Evolutionary conservation across 37 sponge, comb jelly and placozoan species (phyloP).

Genomic region (Hexactinellida sp.): DNA sequence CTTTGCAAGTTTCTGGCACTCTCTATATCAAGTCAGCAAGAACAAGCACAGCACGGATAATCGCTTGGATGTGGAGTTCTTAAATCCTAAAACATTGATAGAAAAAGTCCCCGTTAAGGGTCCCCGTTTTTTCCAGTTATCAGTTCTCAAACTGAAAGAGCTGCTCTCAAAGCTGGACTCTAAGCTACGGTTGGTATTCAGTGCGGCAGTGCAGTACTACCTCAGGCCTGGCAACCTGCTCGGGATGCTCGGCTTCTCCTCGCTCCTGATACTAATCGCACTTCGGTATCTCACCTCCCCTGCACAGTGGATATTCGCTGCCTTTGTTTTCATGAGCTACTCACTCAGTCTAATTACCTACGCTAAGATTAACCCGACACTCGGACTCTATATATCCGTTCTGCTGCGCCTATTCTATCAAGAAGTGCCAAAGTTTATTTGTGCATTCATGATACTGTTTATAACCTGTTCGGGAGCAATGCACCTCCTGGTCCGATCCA

Average conservation of each 20-base stretch:
- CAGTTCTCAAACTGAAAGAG: background rate
- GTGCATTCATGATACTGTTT: background rate
- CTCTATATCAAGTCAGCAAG: background rate
- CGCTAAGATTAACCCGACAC: constrained; percentile 11
- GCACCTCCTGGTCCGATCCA: background rate
- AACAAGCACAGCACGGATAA: background rate
- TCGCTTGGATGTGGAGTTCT: background rate
- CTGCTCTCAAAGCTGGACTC: background rate
- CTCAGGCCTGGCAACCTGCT: background rate
- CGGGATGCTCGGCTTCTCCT: background rate
- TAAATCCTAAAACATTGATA: background rate
- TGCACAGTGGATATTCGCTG: background rate
- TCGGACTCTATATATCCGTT: background rate
- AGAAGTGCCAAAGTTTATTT: background rate
- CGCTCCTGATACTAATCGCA: background rate
- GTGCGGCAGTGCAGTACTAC: background rate
- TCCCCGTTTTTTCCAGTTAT: background rate
- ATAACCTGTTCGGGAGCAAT: background rate
- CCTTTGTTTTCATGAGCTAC: background rate
- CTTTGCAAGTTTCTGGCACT: constrained; percentile 3
- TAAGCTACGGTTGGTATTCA: background rate
- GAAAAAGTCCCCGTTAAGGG: background rate
- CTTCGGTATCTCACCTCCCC: background rate
- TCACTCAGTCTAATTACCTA: background rate
- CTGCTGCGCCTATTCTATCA: background rate